Conservation (phyloP, 2,888 invertebrate genomes). For the Iphiclides podalirius region DNA sequence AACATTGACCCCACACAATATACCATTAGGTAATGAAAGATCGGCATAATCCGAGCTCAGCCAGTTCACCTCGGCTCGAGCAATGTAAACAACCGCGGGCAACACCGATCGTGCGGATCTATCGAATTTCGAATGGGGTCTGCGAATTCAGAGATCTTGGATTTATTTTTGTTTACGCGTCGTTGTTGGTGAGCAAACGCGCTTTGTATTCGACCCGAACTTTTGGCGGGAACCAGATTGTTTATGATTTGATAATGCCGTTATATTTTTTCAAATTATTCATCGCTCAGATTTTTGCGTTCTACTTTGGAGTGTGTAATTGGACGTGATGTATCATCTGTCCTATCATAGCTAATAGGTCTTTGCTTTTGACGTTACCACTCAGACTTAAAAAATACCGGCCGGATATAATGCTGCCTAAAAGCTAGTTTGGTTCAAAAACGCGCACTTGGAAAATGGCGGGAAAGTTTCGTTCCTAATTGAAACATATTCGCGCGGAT, state of each 20-base stretch:
- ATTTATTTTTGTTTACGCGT: conserved; percentile 35
- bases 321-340: too few relatives aligned
- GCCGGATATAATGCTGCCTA: too few relatives aligned
- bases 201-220: conserved; percentile 6
- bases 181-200: neutral
- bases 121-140: conserved; percentile 44
- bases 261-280: too few relatives aligned
- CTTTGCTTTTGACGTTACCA: too few relatives aligned
- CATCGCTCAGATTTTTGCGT: too few relatives aligned
- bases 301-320: too few relatives aligned
- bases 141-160: conserved; percentile 50
- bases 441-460: too few relatives aligned
- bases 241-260: too few relatives aligned
- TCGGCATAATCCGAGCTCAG: conserved; percentile 57
- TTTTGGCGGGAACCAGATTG: neutral
- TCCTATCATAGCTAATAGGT: too few relatives aligned
- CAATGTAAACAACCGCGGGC: conserved; percentile 59
- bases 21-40: conserved; percentile 64
- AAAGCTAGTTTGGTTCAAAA: too few relatives aligned
- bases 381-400: too few relatives aligned
- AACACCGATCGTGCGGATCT: too few relatives aligned
- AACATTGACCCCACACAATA: conserved; percentile 32
- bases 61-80: conserved; percentile 39
- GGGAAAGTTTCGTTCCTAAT: conserved; percentile 52
- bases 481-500: conserved; percentile 71